Evolutionary conservation across 2,888 invertebrate species (phyloP), one percentile per base, ranked within the genome.

Genomic region (Epiblema foenella): DNA sequence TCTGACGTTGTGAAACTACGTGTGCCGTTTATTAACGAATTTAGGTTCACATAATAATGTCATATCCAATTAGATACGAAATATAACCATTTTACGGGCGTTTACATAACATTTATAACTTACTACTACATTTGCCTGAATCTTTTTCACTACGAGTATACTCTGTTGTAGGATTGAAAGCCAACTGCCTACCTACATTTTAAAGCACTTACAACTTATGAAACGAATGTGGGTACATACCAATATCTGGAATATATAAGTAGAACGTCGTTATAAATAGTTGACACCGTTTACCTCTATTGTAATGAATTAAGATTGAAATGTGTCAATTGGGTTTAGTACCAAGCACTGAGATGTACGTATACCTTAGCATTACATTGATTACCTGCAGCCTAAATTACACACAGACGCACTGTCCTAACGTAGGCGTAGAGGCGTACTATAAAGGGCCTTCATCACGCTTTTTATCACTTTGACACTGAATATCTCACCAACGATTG

Each of bases 11-110:
- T n/a, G 46, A 46, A 60, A 39, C 56, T 71, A 71, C 60, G 66
- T 66, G 70, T 49, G 49, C n/a, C 15, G 70, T 60, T 60, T 66
- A 66, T 62, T 56, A 69, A 64, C 39, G 59, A 70, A 66, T 54
- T 56, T 42, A 57, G 54, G 49, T 54, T 46, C 37, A 54, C 37
- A 52, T 65, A 65, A 69, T 52, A 65, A 59, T 10, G 10, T 58
- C 37, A 67, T 56, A 67, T 67, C 57, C 49, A 58, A 66, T 71
- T 56, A 71, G 9, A 54, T 15, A 60, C 60, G 24, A 37, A 66
- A 56, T 71, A 49, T 39, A 54, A 37, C 1, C 56, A 24, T n/a
- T 39, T 56, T 57, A 49, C 39, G 62, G 20, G 12, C 2, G 4
- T 29, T 10, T n/a, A 54, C 20, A 18, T 60, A 29, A 42, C 60